Percentiles rank a stretch among this genome's conserved stretches.
Evolutionary conservation across 2,797 vertebrate genomes (phyloP).

Genomic region (Hippopotamyrus pictus): DNA sequence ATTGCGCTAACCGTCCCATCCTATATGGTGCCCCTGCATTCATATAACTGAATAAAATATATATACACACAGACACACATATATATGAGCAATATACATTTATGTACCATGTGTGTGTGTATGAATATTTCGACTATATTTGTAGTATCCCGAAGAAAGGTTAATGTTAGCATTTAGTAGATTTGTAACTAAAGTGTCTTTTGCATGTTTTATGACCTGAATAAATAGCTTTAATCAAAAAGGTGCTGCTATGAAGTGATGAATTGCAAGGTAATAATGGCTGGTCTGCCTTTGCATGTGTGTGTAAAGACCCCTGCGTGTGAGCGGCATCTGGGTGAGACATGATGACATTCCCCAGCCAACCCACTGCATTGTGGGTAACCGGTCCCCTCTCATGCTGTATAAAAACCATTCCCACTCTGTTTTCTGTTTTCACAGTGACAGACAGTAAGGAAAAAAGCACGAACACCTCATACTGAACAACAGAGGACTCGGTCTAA

Average conservation of each 20-base stretch:
- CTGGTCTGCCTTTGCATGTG: neutral
- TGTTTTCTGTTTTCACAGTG: conserved; percentile 11
- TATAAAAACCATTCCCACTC: conserved; percentile 21
- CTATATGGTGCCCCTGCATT: neutral
- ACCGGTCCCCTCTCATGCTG: neutral
- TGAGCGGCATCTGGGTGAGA: conserved; percentile 20
- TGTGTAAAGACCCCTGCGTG: conserved; percentile 20
- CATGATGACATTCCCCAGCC: conserved; percentile 16
- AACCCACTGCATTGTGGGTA: conserved; percentile 15
- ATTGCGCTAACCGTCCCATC: neutral
- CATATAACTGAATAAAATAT: neutral
- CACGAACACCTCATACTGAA: neutral
- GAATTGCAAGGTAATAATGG: neutral
- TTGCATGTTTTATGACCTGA: neutral
- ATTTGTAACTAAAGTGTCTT: neutral
- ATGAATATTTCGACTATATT: neutral
- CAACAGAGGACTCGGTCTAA: neutral
- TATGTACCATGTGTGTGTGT: neutral
- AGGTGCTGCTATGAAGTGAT: neutral
- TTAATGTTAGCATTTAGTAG: neutral
- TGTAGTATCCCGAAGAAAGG: neutral
- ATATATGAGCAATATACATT: neutral
- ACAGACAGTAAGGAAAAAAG: neutral
- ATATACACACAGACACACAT: too few species aligned
- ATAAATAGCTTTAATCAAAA: neutral